Conservation (phyloP, 2,888 invertebrate species). For the Dasypogon diadema region DNA sequence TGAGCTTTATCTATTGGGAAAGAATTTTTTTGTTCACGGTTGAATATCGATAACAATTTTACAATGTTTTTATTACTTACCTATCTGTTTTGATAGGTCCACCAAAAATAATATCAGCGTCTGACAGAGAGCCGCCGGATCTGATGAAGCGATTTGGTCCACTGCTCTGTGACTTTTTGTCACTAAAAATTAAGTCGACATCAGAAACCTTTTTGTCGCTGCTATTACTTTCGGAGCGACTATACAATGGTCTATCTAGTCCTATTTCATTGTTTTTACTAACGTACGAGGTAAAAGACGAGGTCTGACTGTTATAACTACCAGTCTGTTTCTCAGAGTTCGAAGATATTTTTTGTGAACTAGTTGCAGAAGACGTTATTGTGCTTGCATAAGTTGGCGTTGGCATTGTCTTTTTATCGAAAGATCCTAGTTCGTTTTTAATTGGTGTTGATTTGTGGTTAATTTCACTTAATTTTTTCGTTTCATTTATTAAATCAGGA, state of each 20-base stretch:
- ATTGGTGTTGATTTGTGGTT: neutral
- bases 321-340: neutral
- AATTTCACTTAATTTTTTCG: slow-evolving; percentile 7
- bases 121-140: slow-evolving; percentile 65
- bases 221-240: slow-evolving; percentile 30
- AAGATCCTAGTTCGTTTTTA: neutral
- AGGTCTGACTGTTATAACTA: neutral
- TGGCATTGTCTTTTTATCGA: neutral
- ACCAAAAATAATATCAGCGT: slow-evolving; percentile 68
- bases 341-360: neutral
- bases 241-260: slow-evolving; percentile 14
- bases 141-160: slow-evolving; percentile 59
- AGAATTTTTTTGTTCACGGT: too few species aligned
- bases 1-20: too few species aligned
- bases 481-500: slow-evolving; percentile 27
- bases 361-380: slow-evolving; percentile 1
- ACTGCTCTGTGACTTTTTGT: slow-evolving; percentile 3
- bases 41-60: too few species aligned
- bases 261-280: slow-evolving; percentile 10
- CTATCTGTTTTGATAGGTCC: slow-evolving; percentile 57
- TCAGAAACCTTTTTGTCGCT: slow-evolving; percentile 51
- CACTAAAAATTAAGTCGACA: slow-evolving; percentile 50
- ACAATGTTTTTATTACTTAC: slow-evolving; percentile 2
- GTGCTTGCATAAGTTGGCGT: slow-evolving; percentile 7
- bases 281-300: slow-evolving; percentile 22